These are phyloP conservation scores for Harpagifer antarcticus DNA, from an alignment of 2,797 vertebrate species.

Conservation along the genomic window DNA sequence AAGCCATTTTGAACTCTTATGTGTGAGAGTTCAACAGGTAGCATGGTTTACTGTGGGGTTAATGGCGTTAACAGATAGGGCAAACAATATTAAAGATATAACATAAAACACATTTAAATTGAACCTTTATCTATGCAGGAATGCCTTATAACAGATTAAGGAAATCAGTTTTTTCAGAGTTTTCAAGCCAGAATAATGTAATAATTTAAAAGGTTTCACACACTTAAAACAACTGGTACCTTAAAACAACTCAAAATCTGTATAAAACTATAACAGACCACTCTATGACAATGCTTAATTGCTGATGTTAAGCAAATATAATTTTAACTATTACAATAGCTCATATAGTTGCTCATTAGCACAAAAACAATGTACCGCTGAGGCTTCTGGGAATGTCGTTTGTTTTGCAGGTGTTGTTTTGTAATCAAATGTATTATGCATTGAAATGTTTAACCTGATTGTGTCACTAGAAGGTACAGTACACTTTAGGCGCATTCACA, in stretches of 20 bases:
- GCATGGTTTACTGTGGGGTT: conserved; percentile 14
- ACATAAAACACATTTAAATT: background rate
- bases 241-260: background rate
- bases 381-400: background rate
- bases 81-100: background rate
- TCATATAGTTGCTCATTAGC: background rate
- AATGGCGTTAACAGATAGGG: background rate
- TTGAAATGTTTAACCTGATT: background rate
- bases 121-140: background rate
- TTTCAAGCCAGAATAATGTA: background rate
- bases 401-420: background rate
- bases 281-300: background rate
- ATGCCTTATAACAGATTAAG: background rate
- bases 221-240: background rate
- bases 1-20: conserved; percentile 43
- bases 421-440: background rate
- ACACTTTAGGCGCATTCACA: too few relatives aligned
- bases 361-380: background rate
- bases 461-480: background rate
- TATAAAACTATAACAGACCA: background rate
- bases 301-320: background rate
- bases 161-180: background rate
- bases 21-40: conserved; percentile 13
- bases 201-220: background rate
- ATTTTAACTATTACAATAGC: background rate